Base-by-base conservation (phyloP, 2,113 vertebrate genomes). In the Ageneiosus marmoratus region DNA sequence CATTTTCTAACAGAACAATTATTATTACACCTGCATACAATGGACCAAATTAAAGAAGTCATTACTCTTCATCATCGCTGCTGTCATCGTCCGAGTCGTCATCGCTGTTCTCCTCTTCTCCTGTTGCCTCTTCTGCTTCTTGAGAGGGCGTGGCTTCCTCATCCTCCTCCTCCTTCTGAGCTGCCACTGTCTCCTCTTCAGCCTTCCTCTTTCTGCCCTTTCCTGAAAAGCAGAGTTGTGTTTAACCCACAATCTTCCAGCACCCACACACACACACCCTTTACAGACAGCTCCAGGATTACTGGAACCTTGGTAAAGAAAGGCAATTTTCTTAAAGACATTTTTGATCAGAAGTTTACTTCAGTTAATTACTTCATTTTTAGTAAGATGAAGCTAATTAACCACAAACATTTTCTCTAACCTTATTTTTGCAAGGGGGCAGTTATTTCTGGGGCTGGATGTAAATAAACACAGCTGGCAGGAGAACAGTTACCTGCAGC, bases 31-130 rank as follows among this genome's bases (percentile, higher is more conserved):
- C 73, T 55, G 73, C 37, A 11, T 55, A 22, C 27, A 76, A 24
- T 50, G 24, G 50, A 34, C 29, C 2, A 37, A 29, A 27, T 65
- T 0, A 1, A 46, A 58, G 22, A 69, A 56, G 1, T 18, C 1
- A 16, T 72, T 58, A 85, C 86, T 89, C 92, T 55, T 96, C 96
- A n/a, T 96, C 96, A 0, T 96, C 95, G 1, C 92, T 91, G 88
- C 89, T 92, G 91, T 96, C 95, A 5, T 92, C 88, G 1, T 94
- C 95, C 0, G 94, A 93, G 85, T 92, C 92, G 0, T 89, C 91
- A 29, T 93, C 92, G n/a, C 82, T 85, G 13, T 90, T 89, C 2
- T 89, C 87, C 4, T 84, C 84, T 44, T 76, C 10, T 10, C 78
- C 87, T 86, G 78, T 67, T 70, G 27, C 12, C 55, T 48, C 18